Evolutionary conservation across 2,113 vertebrate species (phyloP).

Genomic region (Mormyrus iriodes): DNA sequence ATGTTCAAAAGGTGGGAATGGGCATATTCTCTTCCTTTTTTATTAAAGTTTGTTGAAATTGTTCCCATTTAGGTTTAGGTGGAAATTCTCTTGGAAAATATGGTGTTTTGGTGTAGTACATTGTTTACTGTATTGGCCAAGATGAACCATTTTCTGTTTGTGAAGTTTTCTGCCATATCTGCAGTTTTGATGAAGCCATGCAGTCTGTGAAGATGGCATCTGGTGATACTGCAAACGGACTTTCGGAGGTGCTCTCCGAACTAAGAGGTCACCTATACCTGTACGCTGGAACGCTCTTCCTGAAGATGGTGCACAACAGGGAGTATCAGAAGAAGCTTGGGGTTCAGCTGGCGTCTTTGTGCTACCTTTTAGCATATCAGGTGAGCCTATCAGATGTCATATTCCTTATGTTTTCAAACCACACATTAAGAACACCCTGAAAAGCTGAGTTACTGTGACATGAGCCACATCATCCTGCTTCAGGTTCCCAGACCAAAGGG

Average conservation of each 20-base stretch:
- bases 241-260: constrained; percentile 74
- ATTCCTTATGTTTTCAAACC: neutral
- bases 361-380: constrained; percentile 87
- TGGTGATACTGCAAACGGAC: constrained; percentile 60
- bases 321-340: constrained; percentile 75
- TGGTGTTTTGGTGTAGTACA: neutral
- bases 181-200: constrained; percentile 81
- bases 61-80: neutral
- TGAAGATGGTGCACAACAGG: constrained; percentile 81
- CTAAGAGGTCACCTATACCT: constrained; percentile 88
- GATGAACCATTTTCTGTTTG: neutral
- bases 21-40: neutral
- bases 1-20: neutral
- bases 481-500: constrained; percentile 82
- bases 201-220: constrained; percentile 64
- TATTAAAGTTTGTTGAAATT: neutral
- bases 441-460: neutral
- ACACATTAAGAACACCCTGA: neutral
- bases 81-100: neutral
- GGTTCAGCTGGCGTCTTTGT: constrained; percentile 72
- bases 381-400: constrained; percentile 47
- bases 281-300: constrained; percentile 75
- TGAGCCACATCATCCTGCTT: neutral
- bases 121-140: neutral
- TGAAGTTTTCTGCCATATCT: constrained; percentile 25